Evolutionary conservation across 2,888 invertebrate species (phyloP).

Genomic region (Mechanitis mazaeus): DNA sequence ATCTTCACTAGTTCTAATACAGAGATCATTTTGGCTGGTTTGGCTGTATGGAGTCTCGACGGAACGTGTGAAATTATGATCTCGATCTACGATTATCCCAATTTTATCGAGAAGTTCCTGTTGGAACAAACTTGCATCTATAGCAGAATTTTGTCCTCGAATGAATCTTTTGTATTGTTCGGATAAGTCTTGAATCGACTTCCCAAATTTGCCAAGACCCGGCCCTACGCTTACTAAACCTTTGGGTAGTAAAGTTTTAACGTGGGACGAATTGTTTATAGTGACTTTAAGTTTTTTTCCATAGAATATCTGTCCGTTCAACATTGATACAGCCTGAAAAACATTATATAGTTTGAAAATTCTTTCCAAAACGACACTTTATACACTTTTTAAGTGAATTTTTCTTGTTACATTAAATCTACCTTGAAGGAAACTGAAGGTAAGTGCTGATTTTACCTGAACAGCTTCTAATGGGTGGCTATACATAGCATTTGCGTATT

Average conservation of each 20-base stretch:
- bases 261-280: conserved; percentile 37
- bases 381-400: no score
- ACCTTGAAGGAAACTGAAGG: background rate
- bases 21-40: conserved; percentile 9
- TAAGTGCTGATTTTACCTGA: conserved; percentile 43
- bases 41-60: conserved; percentile 6
- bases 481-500: conserved; percentile 54
- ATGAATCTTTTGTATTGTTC: conserved; percentile 47
- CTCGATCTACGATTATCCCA: conserved; percentile 11
- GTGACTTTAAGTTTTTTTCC: conserved; percentile 44
- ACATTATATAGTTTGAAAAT: background rate
- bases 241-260: conserved; percentile 46
- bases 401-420: background rate
- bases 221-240: conserved; percentile 47
- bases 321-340: conserved; percentile 63
- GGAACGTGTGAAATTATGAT: conserved; percentile 16
- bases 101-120: conserved; percentile 15
- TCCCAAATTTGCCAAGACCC: conserved; percentile 50
- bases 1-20: conserved; percentile 6
- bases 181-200: conserved; percentile 45
- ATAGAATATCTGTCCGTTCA: conserved; percentile 49
- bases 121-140: conserved; percentile 28
- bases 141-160: conserved; percentile 29
- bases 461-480: conserved; percentile 63
- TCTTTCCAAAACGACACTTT: no score